Evolutionary conservation across 2,888 invertebrate species (phyloP).

Genomic region (Heliconius sara): DNA sequence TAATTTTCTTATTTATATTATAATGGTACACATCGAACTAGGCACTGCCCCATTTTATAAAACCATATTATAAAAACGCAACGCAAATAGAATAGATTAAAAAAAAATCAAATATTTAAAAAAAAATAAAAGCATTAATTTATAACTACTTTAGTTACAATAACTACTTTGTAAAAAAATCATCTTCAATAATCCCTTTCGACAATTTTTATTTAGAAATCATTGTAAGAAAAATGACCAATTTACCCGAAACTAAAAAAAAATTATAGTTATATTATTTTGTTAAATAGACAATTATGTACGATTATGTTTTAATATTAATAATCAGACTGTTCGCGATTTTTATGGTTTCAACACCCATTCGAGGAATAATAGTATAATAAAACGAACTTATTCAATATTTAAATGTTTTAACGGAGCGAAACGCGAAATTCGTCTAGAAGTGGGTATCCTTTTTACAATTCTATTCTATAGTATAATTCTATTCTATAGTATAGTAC

Average conservation of each 20-base stretch:
- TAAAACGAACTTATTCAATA: neutral
- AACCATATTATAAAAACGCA: neutral
- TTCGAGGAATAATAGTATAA: neutral
- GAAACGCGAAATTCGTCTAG: neutral
- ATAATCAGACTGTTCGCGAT: neutral
- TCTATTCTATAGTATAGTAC: neutral
- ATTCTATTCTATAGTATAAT: neutral
- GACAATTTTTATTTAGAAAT: neutral
- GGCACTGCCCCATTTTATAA: constrained; percentile 29
- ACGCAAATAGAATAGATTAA: neutral
- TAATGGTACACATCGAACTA: constrained; percentile 39
- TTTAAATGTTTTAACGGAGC: neutral
- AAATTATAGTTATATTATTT: neutral
- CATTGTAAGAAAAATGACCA: constrained; percentile 38
- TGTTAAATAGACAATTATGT: neutral
- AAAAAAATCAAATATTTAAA: no score
- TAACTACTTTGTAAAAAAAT: neutral
- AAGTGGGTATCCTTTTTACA: neutral
- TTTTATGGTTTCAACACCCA: neutral
- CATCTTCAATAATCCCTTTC: neutral
- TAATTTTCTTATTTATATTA: neutral
- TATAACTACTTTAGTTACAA: neutral
- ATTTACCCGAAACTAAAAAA: constrained; percentile 33
- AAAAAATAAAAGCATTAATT: no score
- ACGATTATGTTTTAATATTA: neutral